phyloP scores from a whole-genome alignment of 2,888 invertebrate species.

The Molorchus minor region DNA sequence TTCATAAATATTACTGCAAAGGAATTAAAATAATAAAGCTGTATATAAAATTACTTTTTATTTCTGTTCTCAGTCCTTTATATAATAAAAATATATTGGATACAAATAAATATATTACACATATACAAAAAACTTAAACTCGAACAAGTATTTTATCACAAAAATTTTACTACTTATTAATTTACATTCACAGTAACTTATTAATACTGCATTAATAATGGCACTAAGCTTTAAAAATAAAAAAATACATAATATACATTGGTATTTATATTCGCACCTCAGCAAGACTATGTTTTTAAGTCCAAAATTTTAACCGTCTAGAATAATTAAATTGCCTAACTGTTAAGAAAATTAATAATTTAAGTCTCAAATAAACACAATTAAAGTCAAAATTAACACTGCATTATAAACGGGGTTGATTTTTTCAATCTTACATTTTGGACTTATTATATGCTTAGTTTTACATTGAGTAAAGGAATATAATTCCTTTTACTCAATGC shows the following conservation, averaged over 20 bases:
- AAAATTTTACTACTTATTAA: constrained; percentile 4
- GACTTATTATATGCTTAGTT: no score
- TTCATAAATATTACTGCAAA: no score
- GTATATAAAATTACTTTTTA: constrained; percentile 1
- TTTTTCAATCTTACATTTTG: no score
- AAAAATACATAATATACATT: constrained; percentile 19
- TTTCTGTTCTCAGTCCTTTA: constrained; percentile 14
- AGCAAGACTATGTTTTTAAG: no score
- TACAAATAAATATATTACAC: constrained; percentile 22
- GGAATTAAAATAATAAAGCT: no score
- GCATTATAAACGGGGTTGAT: no score
- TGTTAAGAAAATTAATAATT: no score
- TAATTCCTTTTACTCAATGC: neutral
- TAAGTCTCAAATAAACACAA: no score
- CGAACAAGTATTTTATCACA: constrained; percentile 9
- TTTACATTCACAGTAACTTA: constrained; percentile 6
- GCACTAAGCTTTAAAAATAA: constrained; percentile 10
- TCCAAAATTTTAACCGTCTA: no score
- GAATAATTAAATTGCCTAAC: no score
- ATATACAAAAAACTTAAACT: constrained; percentile 8
- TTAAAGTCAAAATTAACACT: no score
- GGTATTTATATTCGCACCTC: neutral
- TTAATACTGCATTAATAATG: constrained; percentile 22
- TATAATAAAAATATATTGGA: constrained; percentile 10
- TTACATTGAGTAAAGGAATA: no score